phyloP scores from a whole-genome alignment of 2,113 vertebrate species.

The Sorex araneus region DNA sequence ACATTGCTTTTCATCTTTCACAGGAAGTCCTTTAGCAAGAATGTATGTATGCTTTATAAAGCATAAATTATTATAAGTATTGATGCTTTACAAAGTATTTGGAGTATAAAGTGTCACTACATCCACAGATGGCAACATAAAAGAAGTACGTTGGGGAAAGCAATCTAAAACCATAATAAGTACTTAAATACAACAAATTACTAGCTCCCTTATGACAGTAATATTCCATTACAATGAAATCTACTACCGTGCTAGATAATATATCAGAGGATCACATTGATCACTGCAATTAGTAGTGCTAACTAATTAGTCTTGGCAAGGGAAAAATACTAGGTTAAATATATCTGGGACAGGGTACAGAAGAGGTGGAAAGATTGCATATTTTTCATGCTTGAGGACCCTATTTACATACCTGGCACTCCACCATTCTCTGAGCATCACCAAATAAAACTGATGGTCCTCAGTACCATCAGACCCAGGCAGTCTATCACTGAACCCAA shows the following conservation, averaged over 20 bases:
- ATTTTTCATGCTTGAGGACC: too few relatives aligned
- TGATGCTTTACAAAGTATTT: not conserved
- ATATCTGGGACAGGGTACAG: not conserved
- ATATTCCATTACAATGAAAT: not conserved
- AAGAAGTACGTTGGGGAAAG: not conserved
- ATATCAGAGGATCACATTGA: not conserved
- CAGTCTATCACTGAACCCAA: too few relatives aligned
- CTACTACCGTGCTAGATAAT: not conserved
- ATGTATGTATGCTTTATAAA: too few relatives aligned
- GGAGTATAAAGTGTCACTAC: not conserved
- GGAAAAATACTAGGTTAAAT: not conserved
- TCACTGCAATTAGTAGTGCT: conserved; percentile 16
- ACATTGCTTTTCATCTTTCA: not conserved
- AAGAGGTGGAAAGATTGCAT: too few relatives aligned
- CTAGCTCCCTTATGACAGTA: not conserved
- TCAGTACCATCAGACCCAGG: too few relatives aligned
- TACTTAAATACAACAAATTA: not conserved
- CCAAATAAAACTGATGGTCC: too few relatives aligned
- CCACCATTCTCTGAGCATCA: too few relatives aligned
- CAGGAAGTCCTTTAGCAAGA: not conserved
- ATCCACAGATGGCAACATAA: not conserved
- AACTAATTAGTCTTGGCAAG: not conserved
- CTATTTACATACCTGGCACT: too few relatives aligned
- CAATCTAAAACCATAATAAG: conserved; percentile 18
- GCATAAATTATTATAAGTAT: too few relatives aligned